These are phyloP conservation scores for Tautogolabrus adspersus DNA, from an alignment of 2,113 vertebrate species.

Conservation along the genomic window DNA sequence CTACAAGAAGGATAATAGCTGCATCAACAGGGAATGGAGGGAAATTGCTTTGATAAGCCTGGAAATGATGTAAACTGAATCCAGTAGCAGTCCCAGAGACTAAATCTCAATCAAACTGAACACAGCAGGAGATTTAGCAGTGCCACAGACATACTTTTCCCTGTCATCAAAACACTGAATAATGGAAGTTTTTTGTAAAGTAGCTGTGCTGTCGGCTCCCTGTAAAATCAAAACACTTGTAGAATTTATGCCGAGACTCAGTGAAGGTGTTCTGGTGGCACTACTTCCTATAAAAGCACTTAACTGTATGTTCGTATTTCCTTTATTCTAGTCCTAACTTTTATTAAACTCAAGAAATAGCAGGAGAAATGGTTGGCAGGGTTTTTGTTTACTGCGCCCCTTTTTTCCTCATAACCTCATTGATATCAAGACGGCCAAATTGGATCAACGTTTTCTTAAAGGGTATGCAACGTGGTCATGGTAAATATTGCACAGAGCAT, in stretches of 20 bases:
- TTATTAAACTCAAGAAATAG: slow-evolving; percentile 43
- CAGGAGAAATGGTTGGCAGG: slow-evolving; percentile 14
- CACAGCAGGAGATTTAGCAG: slow-evolving; percentile 13
- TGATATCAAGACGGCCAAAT: slow-evolving; percentile 7
- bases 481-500: slow-evolving; percentile 23
- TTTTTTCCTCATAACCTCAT: not conserved
- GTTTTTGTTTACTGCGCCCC: slow-evolving; percentile 15
- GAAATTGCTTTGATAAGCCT: slow-evolving; percentile 59
- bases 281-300: slow-evolving; percentile 33
- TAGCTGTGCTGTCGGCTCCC: slow-evolving; percentile 7
- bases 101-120: slow-evolving; percentile 44
- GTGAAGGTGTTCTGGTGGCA: slow-evolving; percentile 30
- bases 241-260: slow-evolving; percentile 22
- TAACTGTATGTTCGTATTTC: slow-evolving; percentile 21
- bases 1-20: slow-evolving; percentile 57
- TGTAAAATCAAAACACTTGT: slow-evolving; percentile 28
- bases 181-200: slow-evolving; percentile 40
- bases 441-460: slow-evolving; percentile 29
- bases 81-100: slow-evolving; percentile 27
- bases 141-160: slow-evolving; percentile 44
- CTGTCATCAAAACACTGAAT: slow-evolving; percentile 45
- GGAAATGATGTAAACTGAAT: slow-evolving; percentile 51
- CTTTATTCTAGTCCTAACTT: slow-evolving; percentile 32
- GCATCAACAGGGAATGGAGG: slow-evolving; percentile 43
- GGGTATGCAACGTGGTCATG: not conserved